Evolutionary conservation across 1,140 invertebrate species (phyloP).

Genomic region (Mycetomoellerius zeteki): DNA sequence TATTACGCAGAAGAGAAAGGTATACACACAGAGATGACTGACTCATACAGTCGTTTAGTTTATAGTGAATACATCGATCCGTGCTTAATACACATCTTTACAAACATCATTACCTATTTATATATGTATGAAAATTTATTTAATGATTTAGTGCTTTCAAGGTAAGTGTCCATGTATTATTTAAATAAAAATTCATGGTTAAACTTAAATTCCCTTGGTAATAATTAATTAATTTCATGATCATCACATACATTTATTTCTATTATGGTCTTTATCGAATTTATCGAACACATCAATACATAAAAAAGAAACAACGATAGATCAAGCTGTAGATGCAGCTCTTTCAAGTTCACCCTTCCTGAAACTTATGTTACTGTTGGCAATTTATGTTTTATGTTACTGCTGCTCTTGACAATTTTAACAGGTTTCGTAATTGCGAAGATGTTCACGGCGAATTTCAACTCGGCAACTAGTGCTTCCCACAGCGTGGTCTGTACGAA

Average conservation of each 20-base stretch:
- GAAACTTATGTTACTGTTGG: slow-evolving; percentile 68
- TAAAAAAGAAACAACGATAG: slow-evolving; percentile 81
- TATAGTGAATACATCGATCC: no score
- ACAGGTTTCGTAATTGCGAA: slow-evolving; percentile 89
- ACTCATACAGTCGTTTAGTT: no score
- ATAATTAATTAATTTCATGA: slow-evolving; percentile 71
- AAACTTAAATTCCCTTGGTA: not conserved
- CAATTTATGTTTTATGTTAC: no score
- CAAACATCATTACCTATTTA: no score
- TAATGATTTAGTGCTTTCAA: no score
- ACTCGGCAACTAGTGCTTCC: slow-evolving; percentile 89
- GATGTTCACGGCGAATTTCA: slow-evolving; percentile 89
- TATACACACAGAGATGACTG: no score
- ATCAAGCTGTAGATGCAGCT: slow-evolving; percentile 76
- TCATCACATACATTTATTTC: slow-evolving; percentile 75
- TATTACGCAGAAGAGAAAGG: no score
- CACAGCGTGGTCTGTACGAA: slow-evolving; percentile 88
- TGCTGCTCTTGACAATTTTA: slow-evolving; percentile 79
- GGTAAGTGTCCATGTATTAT: no score
- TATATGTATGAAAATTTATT: no score
- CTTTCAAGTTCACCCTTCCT: slow-evolving; percentile 67
- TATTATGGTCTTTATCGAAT: slow-evolving; percentile 80
- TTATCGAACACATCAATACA: slow-evolving; percentile 82
- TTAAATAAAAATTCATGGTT: not conserved
- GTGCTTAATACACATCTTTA: no score